These are phyloP conservation scores for Liolophura sinensis DNA, from an alignment of 1,140 invertebrate genomes.

Conservation along the genomic window DNA sequence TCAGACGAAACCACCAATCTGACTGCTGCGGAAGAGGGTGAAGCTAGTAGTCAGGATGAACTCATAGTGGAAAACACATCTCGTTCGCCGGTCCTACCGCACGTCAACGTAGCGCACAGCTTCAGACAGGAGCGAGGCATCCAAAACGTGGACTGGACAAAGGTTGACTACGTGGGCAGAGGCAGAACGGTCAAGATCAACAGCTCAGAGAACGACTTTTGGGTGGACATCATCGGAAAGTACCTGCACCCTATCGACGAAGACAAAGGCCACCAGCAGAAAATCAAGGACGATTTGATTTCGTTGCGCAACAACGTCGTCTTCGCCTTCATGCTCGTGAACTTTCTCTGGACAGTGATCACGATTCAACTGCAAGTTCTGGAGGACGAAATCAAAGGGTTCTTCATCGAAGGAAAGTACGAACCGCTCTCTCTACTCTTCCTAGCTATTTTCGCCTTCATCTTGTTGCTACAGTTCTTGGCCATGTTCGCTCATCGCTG, in stretches of 20 bases:
- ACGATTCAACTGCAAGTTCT: conserved; percentile 88
- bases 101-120: conserved; percentile 2
- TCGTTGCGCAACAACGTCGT: conserved; percentile 91
- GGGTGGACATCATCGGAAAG: conserved; percentile 91
- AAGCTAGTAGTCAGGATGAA: neutral
- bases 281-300: conserved; percentile 81
- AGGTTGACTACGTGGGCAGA: conserved; percentile 67
- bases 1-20: conserved; percentile 7
- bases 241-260: conserved; percentile 93
- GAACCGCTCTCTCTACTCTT: conserved; percentile 61
- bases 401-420: conserved; percentile 53
- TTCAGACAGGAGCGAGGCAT: conserved; percentile 7
- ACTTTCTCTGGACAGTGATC: conserved; percentile 96
- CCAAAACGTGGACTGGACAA: conserved; percentile 85
- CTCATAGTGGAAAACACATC: neutral
- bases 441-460: conserved; percentile 59
- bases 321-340: conserved; percentile 97
- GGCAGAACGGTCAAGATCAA: conserved; percentile 66
- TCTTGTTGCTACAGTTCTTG: conserved; percentile 64
- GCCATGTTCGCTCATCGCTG: conserved; percentile 69
- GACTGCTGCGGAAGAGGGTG: neutral
- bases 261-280: conserved; percentile 84
- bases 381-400: conserved; percentile 48
- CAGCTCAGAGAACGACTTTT: conserved; percentile 84
- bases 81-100: neutral